Evolutionary conservation across 1,140 invertebrate genomes (phyloP).

Genomic region (Branchinecta lindahli): DNA sequence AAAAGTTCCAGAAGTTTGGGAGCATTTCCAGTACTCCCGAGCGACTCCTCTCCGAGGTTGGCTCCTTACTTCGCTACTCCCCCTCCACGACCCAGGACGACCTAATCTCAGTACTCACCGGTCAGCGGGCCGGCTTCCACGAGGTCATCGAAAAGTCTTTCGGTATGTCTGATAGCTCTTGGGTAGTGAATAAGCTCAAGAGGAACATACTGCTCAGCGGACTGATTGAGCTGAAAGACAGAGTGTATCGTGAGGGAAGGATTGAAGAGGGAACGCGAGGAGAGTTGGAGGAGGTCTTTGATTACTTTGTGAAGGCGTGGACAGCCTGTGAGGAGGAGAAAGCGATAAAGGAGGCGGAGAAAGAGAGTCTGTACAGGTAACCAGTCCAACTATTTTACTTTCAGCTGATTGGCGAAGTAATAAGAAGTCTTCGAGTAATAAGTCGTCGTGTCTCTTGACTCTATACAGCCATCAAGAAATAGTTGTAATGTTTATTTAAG

Average conservation of each 20-base stretch:
- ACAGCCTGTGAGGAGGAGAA: constrained; percentile 50
- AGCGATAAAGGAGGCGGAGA: constrained; percentile 48
- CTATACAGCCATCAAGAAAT: too few relatives aligned
- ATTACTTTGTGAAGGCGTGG: constrained; percentile 51
- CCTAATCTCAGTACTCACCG: neutral
- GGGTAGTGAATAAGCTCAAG: constrained; percentile 10
- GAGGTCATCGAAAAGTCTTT: constrained; percentile 18
- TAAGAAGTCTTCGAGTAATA: too few relatives aligned
- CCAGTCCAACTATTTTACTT: constrained; percentile 23
- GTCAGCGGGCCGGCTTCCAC: neutral
- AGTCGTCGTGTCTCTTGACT: too few relatives aligned
- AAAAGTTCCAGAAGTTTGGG: neutral
- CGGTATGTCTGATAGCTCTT: neutral
- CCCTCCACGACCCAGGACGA: neutral
- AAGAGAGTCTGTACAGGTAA: constrained; percentile 59
- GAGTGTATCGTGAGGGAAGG: constrained; percentile 29
- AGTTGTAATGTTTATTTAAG: too few relatives aligned
- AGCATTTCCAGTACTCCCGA: neutral
- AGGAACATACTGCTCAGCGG: constrained; percentile 21
- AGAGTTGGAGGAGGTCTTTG: constrained; percentile 39
- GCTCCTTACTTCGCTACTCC: neutral
- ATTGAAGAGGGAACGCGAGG: constrained; percentile 31
- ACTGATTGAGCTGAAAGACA: constrained; percentile 23
- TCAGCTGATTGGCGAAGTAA: too few relatives aligned
- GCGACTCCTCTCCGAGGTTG: neutral